Evolutionary conservation across 2,113 vertebrate genomes (phyloP).

Genomic region (Laticauda colubrina): DNA sequence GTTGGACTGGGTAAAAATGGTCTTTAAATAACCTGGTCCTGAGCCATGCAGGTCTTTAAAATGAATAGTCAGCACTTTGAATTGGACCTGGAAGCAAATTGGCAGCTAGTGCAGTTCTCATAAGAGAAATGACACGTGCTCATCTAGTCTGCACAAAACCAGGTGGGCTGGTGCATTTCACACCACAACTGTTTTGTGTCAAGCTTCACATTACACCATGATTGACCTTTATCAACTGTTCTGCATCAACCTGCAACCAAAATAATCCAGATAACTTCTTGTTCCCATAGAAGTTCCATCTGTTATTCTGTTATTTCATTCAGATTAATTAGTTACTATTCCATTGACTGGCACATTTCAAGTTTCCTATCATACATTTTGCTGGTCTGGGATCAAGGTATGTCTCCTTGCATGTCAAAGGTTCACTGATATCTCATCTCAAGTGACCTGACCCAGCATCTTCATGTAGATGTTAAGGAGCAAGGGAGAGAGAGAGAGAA

Average conservation of each 20-base stretch:
- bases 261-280: not conserved
- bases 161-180: not conserved
- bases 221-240: not conserved
- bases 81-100: not conserved
- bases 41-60: not conserved
- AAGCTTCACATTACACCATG: slow-evolving; percentile 29
- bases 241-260: not conserved
- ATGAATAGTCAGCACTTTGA: not conserved
- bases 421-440: not conserved
- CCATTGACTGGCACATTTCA: not conserved
- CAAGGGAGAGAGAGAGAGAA: not conserved
- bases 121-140: not conserved
- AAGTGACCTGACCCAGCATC: not conserved
- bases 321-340: not conserved
- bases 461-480: not conserved
- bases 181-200: not conserved
- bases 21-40: not conserved
- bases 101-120: not conserved
- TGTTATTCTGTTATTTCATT: too few species aligned
- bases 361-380: not conserved
- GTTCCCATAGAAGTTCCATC: not conserved
- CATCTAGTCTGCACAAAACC: not conserved
- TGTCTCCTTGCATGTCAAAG: not conserved
- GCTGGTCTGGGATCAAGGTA: not conserved
- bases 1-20: not conserved